Conservation (phyloP, 2,888 invertebrate species). For the Autographa pulchrina region DNA sequence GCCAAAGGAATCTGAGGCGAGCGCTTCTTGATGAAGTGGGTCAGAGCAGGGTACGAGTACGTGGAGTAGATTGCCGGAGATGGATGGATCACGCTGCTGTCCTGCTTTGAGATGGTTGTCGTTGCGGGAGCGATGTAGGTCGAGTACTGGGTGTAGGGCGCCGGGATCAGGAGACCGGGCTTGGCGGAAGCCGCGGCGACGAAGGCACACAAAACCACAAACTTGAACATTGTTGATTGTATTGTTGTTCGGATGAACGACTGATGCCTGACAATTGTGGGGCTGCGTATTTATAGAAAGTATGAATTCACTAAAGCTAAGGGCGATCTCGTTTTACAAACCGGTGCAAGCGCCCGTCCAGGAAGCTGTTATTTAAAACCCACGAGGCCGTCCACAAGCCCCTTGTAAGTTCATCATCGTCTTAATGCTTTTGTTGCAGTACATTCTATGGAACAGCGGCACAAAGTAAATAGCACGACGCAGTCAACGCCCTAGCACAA, state of each 20-base stretch:
- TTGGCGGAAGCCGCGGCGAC: slow-evolving; percentile 88
- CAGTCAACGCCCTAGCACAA: slow-evolving; percentile 15
- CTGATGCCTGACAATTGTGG: slow-evolving; percentile 73
- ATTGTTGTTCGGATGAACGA: slow-evolving; percentile 78
- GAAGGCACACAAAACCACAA: slow-evolving; percentile 90
- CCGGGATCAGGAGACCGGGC: slow-evolving; percentile 60
- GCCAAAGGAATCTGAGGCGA: slow-evolving; percentile 57
- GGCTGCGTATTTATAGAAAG: slow-evolving; percentile 81
- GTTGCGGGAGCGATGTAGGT: slow-evolving; percentile 72
- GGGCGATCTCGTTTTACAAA: slow-evolving; percentile 80
- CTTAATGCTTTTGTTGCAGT: slow-evolving; percentile 53
- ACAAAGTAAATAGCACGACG: slow-evolving; percentile 31
- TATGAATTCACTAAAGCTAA: slow-evolving; percentile 74
- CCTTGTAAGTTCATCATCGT: slow-evolving; percentile 74
- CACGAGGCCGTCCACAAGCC: slow-evolving; percentile 76
- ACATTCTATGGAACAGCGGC: slow-evolving; percentile 50
- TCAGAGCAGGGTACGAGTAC: slow-evolving; percentile 49
- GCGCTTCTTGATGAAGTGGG: slow-evolving; percentile 75
- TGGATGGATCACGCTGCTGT: slow-evolving; percentile 83
- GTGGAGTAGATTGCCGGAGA: slow-evolving; percentile 74
- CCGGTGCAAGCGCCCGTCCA: slow-evolving; percentile 80
- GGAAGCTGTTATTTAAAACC: slow-evolving; percentile 83
- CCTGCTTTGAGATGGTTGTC: slow-evolving; percentile 77
- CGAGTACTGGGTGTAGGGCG: slow-evolving; percentile 61
- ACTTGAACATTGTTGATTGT: slow-evolving; percentile 85